Percentiles rank a stretch among this genome's conserved stretches.
These are phyloP conservation scores for Myotis brandtii DNA, from an alignment of 2,113 vertebrate species.

Conservation along the genomic window DNA sequence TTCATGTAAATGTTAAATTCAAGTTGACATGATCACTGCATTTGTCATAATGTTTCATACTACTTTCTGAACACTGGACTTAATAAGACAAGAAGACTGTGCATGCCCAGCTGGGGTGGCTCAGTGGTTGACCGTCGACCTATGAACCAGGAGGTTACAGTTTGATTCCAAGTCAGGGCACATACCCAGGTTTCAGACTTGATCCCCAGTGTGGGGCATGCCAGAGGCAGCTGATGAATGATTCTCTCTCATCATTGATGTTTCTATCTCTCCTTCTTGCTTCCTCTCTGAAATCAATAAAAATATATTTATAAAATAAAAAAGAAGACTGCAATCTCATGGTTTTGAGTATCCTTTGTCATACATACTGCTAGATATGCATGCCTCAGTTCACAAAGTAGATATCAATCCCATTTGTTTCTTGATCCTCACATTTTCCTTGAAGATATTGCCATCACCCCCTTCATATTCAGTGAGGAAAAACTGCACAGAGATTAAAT, in stretches of 20 bases:
- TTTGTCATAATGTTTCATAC: constrained; percentile 24
- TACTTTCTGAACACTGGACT: not conserved
- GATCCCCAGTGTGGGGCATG: too few relatives aligned
- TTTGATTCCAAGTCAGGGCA: too few relatives aligned
- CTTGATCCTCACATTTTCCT: not conserved
- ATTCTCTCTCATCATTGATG: too few relatives aligned
- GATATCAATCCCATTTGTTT: not conserved
- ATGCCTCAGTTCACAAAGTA: not conserved
- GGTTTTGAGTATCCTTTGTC: not conserved
- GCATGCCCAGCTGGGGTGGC: not conserved
- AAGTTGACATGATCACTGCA: not conserved
- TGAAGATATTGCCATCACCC: not conserved
- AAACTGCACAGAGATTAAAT: not conserved
- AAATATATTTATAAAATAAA: too few relatives aligned
- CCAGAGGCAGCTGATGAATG: too few relatives aligned
- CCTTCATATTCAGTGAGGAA: not conserved
- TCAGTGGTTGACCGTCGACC: too few relatives aligned
- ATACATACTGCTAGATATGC: not conserved
- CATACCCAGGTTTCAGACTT: too few relatives aligned
- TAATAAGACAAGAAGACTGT: not conserved
- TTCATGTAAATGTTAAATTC: not conserved
- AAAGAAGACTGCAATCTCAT: not conserved
- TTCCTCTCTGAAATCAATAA: too few relatives aligned
- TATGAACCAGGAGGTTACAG: too few relatives aligned
- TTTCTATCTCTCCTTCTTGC: too few relatives aligned